Conservation (phyloP, 2,113 vertebrate genomes). For the Ranitomeya imitator region DNA sequence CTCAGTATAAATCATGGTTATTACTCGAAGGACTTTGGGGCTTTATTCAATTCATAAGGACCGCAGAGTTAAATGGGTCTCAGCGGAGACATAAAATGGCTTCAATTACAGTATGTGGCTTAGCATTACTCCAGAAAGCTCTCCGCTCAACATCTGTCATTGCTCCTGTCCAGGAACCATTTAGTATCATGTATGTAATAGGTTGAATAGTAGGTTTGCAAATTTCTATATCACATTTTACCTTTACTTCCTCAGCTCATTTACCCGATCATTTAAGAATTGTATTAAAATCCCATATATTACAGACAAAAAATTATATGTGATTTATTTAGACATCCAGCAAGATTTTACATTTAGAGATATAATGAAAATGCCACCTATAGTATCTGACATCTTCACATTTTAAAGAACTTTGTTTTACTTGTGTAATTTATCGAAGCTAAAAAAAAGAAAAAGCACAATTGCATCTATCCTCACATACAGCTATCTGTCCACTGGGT, state of each 20-base stretch:
- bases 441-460: neutral
- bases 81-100: slow-evolving; percentile 46
- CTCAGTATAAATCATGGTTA: slow-evolving; percentile 49
- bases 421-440: too few species aligned
- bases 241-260: neutral
- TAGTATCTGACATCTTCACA: too few species aligned
- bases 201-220: neutral
- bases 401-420: too few species aligned
- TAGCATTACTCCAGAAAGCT: slow-evolving; percentile 19
- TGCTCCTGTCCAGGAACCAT: slow-evolving; percentile 34
- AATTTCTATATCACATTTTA: neutral
- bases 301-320: neutral
- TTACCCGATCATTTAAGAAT: neutral
- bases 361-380: too few species aligned
- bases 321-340: too few species aligned
- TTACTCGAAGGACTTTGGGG: slow-evolving; percentile 28
- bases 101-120: slow-evolving; percentile 47
- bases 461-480: neutral
- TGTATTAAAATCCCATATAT: neutral
- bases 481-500: neutral
- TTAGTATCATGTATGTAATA: slow-evolving; percentile 28
- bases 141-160: slow-evolving; percentile 48
- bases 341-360: too few species aligned
- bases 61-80: slow-evolving; percentile 43
- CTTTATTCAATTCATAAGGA: slow-evolving; percentile 56